Conservation (phyloP, 2,113 vertebrate species). For the Petromus typicus region DNA sequence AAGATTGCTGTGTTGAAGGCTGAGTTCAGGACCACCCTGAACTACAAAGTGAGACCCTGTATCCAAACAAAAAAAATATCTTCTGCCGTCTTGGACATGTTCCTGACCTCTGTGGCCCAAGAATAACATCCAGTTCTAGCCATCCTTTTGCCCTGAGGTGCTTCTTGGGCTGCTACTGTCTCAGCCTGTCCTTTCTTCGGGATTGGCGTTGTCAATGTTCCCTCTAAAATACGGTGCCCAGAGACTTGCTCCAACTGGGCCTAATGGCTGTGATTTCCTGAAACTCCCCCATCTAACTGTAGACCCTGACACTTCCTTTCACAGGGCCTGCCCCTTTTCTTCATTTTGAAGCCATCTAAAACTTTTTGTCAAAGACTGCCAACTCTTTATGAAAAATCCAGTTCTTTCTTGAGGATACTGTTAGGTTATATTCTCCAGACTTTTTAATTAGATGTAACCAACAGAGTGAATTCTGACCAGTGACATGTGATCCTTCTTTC, state of each 20-base stretch:
- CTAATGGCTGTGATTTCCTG: neutral
- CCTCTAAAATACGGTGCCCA: neutral
- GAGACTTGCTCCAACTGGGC: neutral
- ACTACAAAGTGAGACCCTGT: no score
- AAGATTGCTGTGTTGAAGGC: no score
- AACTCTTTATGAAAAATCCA: neutral
- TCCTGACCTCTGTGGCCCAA: neutral
- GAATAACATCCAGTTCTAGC: neutral
- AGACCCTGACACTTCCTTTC: neutral
- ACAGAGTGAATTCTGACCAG: neutral
- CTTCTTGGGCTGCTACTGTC: neutral
- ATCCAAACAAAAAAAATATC: no score
- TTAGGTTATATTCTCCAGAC: neutral
- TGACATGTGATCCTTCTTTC: neutral
- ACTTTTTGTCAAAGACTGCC: neutral
- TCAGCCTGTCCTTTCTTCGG: neutral
- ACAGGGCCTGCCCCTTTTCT: neutral
- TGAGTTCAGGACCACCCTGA: no score
- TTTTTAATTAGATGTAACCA: neutral
- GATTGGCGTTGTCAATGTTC: neutral
- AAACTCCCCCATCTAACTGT: neutral
- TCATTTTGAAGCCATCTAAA: conserved; percentile 8
- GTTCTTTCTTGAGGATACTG: neutral
- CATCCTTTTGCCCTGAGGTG: neutral
- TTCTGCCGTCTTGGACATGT: neutral